Evolutionary conservation across 2,113 vertebrate genomes (phyloP).

Genomic region (Bos javanicus): DNA sequence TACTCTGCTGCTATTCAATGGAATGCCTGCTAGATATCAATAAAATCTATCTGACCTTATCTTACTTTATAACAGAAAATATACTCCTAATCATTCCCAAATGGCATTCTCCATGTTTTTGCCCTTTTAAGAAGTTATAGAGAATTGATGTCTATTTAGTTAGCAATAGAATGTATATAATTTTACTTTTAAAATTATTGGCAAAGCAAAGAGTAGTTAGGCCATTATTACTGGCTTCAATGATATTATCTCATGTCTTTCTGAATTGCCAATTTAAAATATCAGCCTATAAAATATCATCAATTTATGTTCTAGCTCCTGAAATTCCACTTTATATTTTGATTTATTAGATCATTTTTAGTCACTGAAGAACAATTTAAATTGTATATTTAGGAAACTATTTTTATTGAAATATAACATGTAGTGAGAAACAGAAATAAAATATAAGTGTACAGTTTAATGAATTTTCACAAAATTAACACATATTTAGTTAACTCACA

Average conservation of each 20-base stretch:
- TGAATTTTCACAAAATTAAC: background rate
- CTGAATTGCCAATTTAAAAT: background rate
- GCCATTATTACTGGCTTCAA: background rate
- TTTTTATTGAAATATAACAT: background rate
- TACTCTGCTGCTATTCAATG: background rate
- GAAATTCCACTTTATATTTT: background rate
- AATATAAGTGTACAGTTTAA: background rate
- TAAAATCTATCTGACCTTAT: background rate
- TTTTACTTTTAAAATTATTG: background rate
- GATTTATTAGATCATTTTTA: background rate
- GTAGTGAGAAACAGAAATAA: background rate
- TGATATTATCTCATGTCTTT: background rate
- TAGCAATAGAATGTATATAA: background rate
- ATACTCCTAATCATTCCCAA: background rate
- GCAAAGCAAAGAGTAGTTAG: background rate
- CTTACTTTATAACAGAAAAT: background rate
- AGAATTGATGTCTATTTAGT: background rate
- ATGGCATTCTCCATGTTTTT: background rate
- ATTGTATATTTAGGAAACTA: background rate
- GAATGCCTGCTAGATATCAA: background rate
- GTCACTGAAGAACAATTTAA: background rate
- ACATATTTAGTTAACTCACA: background rate
- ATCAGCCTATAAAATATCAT: background rate
- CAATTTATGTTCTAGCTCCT: background rate
- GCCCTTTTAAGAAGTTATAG: background rate